Evolutionary conservation across 2,797 vertebrate species (phyloP).

Genomic region (Schizopygopsis malacanthus): DNA sequence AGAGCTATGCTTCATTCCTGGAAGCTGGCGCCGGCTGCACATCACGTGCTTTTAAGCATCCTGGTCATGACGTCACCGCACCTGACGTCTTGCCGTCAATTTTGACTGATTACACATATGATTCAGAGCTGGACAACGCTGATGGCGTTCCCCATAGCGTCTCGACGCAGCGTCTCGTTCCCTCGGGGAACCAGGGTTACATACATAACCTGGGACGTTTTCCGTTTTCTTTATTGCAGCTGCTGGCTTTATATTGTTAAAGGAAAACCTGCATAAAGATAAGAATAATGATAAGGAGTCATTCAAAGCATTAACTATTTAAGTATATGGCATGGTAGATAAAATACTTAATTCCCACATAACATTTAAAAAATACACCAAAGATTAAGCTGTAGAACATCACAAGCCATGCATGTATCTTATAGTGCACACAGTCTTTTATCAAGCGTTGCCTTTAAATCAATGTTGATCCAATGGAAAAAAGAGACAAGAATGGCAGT

Average conservation of each 20-base stretch:
- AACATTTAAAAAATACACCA: background rate
- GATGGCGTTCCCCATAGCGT: too few species aligned
- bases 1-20: too few species aligned
- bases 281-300: slow-evolving; percentile 22
- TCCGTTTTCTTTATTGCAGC: background rate
- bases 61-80: too few species aligned
- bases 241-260: background rate
- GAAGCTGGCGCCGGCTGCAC: too few species aligned
- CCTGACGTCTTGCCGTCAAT: too few species aligned
- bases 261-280: background rate
- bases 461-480: background rate
- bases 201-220: too few species aligned
- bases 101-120: too few species aligned
- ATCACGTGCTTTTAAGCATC: too few species aligned
- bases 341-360: background rate
- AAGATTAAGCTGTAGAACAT: background rate
- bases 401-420: background rate
- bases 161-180: too few species aligned
- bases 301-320: background rate
- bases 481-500: slow-evolving; percentile 14
- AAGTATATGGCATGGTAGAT: slow-evolving; percentile 3
- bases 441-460: background rate
- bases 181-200: too few species aligned
- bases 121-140: too few species aligned
- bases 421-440: background rate